Conservation (phyloP, 2,113 vertebrate genomes). For the Smithornis capensis region DNA sequence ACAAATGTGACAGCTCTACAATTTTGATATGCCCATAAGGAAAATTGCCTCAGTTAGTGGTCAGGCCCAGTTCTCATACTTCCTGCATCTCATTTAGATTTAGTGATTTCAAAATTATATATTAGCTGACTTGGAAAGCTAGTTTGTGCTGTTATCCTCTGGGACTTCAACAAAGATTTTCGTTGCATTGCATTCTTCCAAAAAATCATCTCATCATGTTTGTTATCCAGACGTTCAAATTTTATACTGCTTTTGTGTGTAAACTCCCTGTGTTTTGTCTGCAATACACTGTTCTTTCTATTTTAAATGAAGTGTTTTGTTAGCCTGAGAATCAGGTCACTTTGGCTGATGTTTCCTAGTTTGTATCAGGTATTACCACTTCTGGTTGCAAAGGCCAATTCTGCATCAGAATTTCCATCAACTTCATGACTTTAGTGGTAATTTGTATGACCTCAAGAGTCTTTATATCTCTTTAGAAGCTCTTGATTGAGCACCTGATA, state of each 20-base stretch:
- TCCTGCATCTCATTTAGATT: not conserved
- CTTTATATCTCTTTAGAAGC: not conserved
- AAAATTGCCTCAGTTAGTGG: not conserved
- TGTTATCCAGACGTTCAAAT: not conserved
- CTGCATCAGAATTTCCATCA: not conserved
- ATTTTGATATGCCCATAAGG: rapidly evolving
- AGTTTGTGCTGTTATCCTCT: not conserved
- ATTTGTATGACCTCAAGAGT: not conserved
- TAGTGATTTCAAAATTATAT: not conserved
- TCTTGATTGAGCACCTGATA: not conserved
- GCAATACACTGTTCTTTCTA: not conserved
- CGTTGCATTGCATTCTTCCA: not conserved
- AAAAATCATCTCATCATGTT: not conserved
- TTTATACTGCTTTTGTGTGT: not conserved
- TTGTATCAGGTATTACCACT: not conserved
- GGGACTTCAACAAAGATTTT: not conserved
- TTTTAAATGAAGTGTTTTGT: not conserved
- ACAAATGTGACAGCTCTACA: not conserved
- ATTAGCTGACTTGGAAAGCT: not conserved
- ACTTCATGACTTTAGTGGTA: not conserved
- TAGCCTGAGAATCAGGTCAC: not conserved
- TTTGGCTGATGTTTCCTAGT: not conserved
- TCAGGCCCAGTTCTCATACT: not conserved
- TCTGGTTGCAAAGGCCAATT: not conserved
- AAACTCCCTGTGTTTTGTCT: not conserved